Evolutionary conservation across 2,797 vertebrate genomes (phyloP), one percentile per base, ranked within the genome.

Genomic region (Telmatherina bonti): DNA sequence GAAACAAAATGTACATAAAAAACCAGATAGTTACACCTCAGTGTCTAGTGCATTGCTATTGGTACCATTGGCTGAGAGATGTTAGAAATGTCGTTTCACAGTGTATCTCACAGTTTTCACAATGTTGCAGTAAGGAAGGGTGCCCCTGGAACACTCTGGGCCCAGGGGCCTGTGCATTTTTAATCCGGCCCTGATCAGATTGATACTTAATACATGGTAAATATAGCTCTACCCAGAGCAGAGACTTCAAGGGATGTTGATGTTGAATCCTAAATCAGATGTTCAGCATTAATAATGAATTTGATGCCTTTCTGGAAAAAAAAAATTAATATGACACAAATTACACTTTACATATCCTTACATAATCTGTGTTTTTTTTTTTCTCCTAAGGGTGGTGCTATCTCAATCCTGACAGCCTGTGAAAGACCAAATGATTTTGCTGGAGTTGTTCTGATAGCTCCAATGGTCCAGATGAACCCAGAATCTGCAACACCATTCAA

Each of bases 401-500:
- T 99, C 75, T 91, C 94, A 76, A 97, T 99, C 86, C 94, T 99
- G 61, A 94, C 95, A 0, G 96, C 95, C 1, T 96, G 94, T 2
- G 96, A 98, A 89, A 94, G 95, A 62, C 95, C 96, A 1, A 78
- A 66, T 62, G 93, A 96, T 65, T 96, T 99, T 85, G 89, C 95
- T 1, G 98, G 98, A 63, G 93, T 99, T 92, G 93, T 95, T 81
- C 93, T 99, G 67, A 98, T 99, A 31, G 95, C 92, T 1, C 97
- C 98, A 2, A 84, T 99, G 94, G 94, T 99, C 78, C 92, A 96
- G 67, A 95, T 97, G 93, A 99, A 89, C 82, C 96, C 98, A 0
- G 97, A 99, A 59, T 96, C 96, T 0, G 97, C 96, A 22, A 96
- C 98, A 2, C 96, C 98, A 2, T 95, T 97, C 81, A 99, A 98